phyloP scores from a whole-genome alignment of 2,888 invertebrate genomes.

The Drosophila engyochracea region DNA sequence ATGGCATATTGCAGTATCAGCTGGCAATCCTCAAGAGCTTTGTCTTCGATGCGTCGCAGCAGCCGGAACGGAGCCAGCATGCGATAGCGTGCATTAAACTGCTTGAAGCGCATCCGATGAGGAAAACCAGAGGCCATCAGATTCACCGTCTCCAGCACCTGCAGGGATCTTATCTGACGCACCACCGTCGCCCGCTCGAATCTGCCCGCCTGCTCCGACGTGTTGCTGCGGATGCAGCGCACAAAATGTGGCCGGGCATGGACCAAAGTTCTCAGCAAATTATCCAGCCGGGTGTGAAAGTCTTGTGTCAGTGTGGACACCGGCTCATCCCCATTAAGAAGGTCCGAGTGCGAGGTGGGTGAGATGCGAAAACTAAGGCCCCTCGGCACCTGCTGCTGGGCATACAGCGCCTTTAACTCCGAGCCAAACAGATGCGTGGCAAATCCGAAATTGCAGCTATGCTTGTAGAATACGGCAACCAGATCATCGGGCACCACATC shows the following conservation, averaged over 20 bases:
- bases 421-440: constrained; percentile 97
- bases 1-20: constrained; percentile 90
- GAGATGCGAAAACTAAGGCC: constrained; percentile 95
- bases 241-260: constrained; percentile 98
- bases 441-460: constrained; percentile 98
- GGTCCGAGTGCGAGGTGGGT: constrained; percentile 94
- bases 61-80: constrained; percentile 93
- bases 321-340: constrained; percentile 93
- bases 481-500: constrained; percentile 97
- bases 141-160: constrained; percentile 97
- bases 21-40: constrained; percentile 91
- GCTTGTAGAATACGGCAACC: constrained; percentile 96
- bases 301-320: constrained; percentile 96
- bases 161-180: constrained; percentile 94
- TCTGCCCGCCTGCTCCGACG: constrained; percentile 91
- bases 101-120: constrained; percentile 97
- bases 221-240: constrained; percentile 95
- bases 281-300: constrained; percentile 97
- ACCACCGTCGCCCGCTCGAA: constrained; percentile 95
- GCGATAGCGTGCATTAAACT: constrained; percentile 94
- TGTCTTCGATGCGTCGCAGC: constrained; percentile 89
- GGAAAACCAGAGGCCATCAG: constrained; percentile 98
- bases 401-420: constrained; percentile 93
- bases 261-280: constrained; percentile 94
- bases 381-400: constrained; percentile 90